These are phyloP conservation scores for Bombus breviceps DNA, from an alignment of 1,140 invertebrate genomes.

Conservation along the genomic window DNA sequence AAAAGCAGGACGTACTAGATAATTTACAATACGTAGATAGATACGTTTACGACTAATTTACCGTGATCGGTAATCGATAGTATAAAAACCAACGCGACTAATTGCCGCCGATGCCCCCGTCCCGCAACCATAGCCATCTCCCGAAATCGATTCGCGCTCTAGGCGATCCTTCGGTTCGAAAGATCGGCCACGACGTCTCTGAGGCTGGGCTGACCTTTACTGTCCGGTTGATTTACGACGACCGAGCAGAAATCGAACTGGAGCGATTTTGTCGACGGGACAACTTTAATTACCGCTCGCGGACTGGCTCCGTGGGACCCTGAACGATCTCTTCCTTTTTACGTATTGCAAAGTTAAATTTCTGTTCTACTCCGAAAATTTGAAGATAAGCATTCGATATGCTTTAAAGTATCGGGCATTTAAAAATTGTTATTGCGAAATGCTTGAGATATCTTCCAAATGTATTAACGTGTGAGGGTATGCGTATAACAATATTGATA, in stretches of 20 bases:
- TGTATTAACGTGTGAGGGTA: not conserved
- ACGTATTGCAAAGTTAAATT: not conserved
- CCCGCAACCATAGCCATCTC: slow-evolving; percentile 36
- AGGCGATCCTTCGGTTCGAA: slow-evolving; percentile 26
- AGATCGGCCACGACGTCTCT: slow-evolving; percentile 15
- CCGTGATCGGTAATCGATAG: slow-evolving; percentile 27
- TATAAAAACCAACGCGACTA: slow-evolving; percentile 56
- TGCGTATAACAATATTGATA: not conserved
- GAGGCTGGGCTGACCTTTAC: slow-evolving; percentile 55
- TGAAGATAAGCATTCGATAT: not conserved
- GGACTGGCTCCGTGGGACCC: slow-evolving; percentile 7
- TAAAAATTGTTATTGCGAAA: too few relatives aligned
- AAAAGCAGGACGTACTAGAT: too few relatives aligned
- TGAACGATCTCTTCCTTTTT: not conserved
- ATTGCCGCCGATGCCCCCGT: slow-evolving; percentile 49
- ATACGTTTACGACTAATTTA: slow-evolving; percentile 12
- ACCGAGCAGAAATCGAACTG: slow-evolving; percentile 66
- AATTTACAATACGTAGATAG: not conserved
- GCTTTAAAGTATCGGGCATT: too few relatives aligned
- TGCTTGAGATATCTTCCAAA: too few relatives aligned
- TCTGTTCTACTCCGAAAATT: not conserved
- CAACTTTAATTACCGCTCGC: slow-evolving; percentile 64
- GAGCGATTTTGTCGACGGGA: slow-evolving; percentile 61
- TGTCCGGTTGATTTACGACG: slow-evolving; percentile 68
- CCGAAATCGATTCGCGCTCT: slow-evolving; percentile 42